These are phyloP conservation scores for Archips crataeganus DNA, from an alignment of 2,888 invertebrate genomes.

Conservation along the genomic window DNA sequence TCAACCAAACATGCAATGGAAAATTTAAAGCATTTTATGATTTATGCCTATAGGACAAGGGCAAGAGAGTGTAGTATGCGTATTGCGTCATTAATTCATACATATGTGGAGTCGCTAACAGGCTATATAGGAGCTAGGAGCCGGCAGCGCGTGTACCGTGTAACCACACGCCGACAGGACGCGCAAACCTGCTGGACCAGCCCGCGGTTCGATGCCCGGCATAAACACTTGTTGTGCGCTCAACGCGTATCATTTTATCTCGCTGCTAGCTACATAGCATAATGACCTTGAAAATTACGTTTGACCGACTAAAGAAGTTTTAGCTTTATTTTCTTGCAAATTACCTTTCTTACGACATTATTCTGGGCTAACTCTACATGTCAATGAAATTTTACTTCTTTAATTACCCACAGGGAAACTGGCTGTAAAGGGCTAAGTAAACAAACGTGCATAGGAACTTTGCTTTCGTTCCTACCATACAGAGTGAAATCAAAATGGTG, in stretches of 20 bases:
- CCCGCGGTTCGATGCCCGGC: conserved; percentile 43
- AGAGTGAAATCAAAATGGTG: too few relatives aligned
- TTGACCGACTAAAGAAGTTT: conserved; percentile 33
- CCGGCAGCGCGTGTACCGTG: neutral
- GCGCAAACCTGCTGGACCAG: conserved; percentile 43
- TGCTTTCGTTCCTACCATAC: too few relatives aligned
- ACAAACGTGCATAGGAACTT: neutral
- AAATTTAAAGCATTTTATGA: neutral
- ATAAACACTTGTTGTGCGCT: conserved; percentile 37
- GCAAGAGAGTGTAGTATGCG: neutral
- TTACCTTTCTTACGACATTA: neutral
- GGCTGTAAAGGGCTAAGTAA: too few relatives aligned
- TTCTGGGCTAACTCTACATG: neutral
- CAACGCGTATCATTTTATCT: conserved; percentile 33
- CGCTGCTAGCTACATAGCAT: conserved; percentile 13
- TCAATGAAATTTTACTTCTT: neutral
- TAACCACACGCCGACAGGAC: conserved; percentile 14
- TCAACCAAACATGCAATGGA: neutral
- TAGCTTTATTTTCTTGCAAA: conserved; percentile 14
- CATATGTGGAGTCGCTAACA: conserved; percentile 5
- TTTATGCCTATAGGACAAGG: neutral
- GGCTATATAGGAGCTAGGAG: conserved; percentile 10
- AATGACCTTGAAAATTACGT: conserved; percentile 36
- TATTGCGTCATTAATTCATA: neutral
- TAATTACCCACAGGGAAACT: neutral